A percentile compares a stretch with the other conserved stretches of the same genome.
Conservation (phyloP, 1,140 invertebrate genomes). For the Limonius californicus region DNA sequence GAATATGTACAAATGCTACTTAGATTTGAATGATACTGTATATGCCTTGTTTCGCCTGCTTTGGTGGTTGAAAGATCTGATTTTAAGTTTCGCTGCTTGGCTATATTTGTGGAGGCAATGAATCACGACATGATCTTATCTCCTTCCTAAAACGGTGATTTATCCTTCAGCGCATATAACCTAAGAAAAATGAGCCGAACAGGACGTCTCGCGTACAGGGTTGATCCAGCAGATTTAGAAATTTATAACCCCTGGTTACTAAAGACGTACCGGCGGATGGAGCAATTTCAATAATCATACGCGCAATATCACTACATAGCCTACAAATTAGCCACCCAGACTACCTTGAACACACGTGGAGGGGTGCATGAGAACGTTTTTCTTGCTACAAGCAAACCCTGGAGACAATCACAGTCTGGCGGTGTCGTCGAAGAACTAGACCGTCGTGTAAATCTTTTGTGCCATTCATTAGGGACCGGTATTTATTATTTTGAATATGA, state of each 20-base stretch:
- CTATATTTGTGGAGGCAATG: background rate
- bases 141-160: background rate
- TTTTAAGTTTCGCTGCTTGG: background rate
- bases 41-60: too few species aligned
- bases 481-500: background rate
- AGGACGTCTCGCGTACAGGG: too few species aligned
- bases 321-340: background rate
- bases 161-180: background rate
- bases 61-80: background rate
- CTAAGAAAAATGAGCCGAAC: too few species aligned
- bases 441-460: background rate
- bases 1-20: too few species aligned
- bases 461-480: background rate
- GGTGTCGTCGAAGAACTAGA: background rate
- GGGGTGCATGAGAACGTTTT: background rate
- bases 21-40: too few species aligned
- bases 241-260: background rate
- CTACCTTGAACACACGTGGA: conserved; percentile 1
- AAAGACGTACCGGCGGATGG: background rate
- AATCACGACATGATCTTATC: background rate
- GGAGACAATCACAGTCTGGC: background rate
- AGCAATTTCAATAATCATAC: background rate
- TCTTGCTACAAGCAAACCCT: background rate
- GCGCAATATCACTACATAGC: background rate
- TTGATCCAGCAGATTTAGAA: background rate